These are phyloP conservation scores for Parus major DNA, from an alignment of 2,113 vertebrate genomes.

Conservation along the genomic window DNA sequence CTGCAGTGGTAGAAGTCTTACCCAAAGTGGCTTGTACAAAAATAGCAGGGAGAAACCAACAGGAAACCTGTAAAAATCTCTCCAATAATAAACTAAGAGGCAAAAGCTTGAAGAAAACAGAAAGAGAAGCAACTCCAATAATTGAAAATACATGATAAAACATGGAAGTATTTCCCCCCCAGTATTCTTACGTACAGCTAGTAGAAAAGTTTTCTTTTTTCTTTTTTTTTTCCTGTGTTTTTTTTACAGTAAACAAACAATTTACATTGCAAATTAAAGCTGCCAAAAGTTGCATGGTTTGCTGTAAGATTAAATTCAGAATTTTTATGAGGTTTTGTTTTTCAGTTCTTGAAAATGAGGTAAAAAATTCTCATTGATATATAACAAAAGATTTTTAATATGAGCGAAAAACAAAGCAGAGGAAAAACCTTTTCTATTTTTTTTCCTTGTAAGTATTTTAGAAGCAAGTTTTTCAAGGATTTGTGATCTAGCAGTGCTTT, in stretches of 20 bases:
- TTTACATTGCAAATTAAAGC: neutral
- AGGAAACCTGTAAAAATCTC: neutral
- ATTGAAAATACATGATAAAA: neutral
- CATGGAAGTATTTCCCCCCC: neutral
- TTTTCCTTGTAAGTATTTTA: neutral
- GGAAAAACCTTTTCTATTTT: neutral
- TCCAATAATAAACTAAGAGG: neutral
- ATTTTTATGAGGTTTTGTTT: neutral
- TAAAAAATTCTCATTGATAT: neutral
- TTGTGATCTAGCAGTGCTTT: neutral
- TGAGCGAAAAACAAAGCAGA: neutral
- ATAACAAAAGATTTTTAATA: neutral
- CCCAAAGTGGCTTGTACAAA: neutral
- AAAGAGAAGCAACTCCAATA: neutral
- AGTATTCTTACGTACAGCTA: neutral
- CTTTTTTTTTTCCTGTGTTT: neutral
- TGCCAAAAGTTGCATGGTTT: neutral
- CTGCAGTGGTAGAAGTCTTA: neutral
- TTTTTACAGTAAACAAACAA: neutral
- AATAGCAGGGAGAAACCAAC: neutral
- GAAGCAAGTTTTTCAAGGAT: conserved; percentile 4
- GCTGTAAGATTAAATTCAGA: neutral
- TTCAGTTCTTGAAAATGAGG: neutral
- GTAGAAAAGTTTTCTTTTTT: neutral
- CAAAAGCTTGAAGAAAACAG: neutral